Evolutionary conservation across 1,140 invertebrate species (phyloP), one percentile per base, ranked within the genome.

Genomic region (Heterodera schachtii): DNA sequence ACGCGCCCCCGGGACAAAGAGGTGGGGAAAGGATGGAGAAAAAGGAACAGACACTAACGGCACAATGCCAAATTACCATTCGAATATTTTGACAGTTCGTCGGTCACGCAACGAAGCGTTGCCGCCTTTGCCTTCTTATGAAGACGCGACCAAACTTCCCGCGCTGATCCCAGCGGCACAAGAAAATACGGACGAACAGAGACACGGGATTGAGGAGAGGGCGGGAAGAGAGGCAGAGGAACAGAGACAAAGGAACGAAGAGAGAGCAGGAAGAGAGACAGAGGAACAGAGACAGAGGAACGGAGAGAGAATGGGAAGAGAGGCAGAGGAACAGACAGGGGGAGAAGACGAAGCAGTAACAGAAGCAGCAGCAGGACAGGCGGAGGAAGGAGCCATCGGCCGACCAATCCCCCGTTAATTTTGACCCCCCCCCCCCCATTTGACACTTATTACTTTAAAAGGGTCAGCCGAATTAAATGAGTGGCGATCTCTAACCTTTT

Each of bases 141-240:
- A 89, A 73, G 88, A 90, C 81, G 88, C 88, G 43, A 89, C 88
- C 1, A 89, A 89, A 76, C 73, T 87, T 70, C 86, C 87, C 57
- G 80, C 85, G 16, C 79, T 85, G 73, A 87, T 69, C 21, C 60
- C 57, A 13, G 16, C 19, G 16, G 47, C 3, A 46, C 4, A 1
- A 6, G 74, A 75, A 52, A 13, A n/a, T 52, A 19, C 6, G 19
- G 52, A 75, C 7, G 46, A 49, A 31, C 73, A 31, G 43, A 64
- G 47, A 52, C 44, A 75, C 13, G 9, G 9, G 41, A 43, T 19
- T 8, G 41, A 44, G 19, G 52, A 41, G 16, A 52, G 49, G 13
- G 57, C 57, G 5, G 74, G 7, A 75, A 7, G 6, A 46, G 49
- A 11, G 11, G 2, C 6, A 52, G 49, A 52, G 31, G 31, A 31